Conservation (phyloP, 2,797 vertebrate genomes). For the Morus bassanus region DNA sequence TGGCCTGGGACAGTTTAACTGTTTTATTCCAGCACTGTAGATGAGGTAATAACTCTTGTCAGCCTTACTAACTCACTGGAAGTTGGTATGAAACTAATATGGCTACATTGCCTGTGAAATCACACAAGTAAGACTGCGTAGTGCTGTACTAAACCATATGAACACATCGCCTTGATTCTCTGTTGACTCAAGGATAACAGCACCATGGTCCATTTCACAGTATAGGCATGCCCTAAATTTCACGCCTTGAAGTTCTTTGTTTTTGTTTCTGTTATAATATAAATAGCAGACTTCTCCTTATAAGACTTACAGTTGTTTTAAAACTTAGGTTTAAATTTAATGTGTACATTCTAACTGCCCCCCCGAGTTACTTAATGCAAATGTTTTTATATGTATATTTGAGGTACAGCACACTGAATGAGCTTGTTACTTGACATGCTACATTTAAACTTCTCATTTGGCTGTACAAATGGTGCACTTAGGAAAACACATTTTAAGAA, state of each 20-base stretch:
- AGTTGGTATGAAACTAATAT: neutral
- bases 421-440: neutral
- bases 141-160: neutral
- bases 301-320: neutral
- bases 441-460: conserved; percentile 19
- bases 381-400: neutral
- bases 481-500: conserved; percentile 18
- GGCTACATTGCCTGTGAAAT: neutral
- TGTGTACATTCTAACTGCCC: neutral
- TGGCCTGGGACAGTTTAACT: neutral
- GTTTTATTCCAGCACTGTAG: neutral
- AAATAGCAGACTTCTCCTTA: neutral
- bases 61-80: neutral
- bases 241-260: neutral
- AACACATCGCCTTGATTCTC: neutral
- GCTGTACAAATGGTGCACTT: conserved; percentile 13
- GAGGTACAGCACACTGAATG: neutral
- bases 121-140: neutral
- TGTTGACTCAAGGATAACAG: neutral
- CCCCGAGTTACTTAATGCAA: neutral
- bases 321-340: neutral
- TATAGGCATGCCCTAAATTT: neutral
- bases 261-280: neutral
- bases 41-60: neutral
- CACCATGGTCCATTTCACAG: neutral